Evolutionary conservation across 2,797 vertebrate species (phyloP).

Genomic region (Melanotaenia maccullochi): DNA sequence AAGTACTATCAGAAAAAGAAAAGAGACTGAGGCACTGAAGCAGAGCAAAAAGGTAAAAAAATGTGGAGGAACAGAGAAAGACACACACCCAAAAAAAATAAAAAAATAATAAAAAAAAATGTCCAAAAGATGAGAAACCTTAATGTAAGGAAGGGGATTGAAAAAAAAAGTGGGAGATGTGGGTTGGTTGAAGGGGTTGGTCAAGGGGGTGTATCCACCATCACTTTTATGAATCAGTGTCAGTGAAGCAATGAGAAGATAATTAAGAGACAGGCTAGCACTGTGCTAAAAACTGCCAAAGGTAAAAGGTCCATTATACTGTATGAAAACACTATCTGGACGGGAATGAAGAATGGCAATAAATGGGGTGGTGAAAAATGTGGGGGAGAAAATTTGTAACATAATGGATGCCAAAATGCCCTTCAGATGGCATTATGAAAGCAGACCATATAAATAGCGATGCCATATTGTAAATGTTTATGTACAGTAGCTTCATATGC

Average conservation of each 20-base stretch:
- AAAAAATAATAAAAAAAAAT: no score
- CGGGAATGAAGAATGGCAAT: conserved; percentile 66
- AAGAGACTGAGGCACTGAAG: conserved; percentile 28
- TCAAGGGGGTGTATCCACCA: conserved; percentile 68
- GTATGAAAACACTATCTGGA: conserved; percentile 60
- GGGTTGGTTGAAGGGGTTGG: conserved; percentile 61
- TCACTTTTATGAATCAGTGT: conserved; percentile 83
- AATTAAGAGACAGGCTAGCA: conserved; percentile 79
- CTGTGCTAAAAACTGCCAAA: conserved; percentile 77
- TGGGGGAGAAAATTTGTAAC: conserved; percentile 73
- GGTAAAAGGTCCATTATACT: conserved; percentile 71
- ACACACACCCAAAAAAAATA: neutral
- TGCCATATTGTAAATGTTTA: conserved; percentile 86
- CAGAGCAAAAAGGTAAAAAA: conserved; percentile 18
- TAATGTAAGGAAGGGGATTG: conserved; percentile 34
- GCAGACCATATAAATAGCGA: conserved; percentile 83
- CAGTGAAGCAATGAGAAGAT: conserved; percentile 81
- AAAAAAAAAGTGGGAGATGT: conserved; percentile 40
- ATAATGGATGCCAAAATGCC: conserved; percentile 80
- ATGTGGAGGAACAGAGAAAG: conserved; percentile 3
- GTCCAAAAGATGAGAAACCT: conserved; percentile 20
- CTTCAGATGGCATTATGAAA: conserved; percentile 80
- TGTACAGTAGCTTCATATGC: conserved; percentile 75
- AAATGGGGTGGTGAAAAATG: conserved; percentile 64
- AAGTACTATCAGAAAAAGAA: conserved; percentile 51